Conservation (phyloP, 1,140 invertebrate genomes). For the Heliconius melpomene region DNA sequence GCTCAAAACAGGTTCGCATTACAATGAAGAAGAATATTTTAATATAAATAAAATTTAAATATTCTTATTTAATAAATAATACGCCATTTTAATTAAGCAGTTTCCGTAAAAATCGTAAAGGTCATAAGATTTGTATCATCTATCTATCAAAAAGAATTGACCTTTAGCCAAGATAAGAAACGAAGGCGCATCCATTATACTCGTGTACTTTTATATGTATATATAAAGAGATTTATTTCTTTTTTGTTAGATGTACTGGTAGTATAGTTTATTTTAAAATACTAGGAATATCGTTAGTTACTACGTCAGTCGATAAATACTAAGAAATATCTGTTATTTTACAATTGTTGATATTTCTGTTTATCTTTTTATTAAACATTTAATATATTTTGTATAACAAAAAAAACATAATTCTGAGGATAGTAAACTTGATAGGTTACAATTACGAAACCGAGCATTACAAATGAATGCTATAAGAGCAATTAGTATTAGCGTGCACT, state of each 20-base stretch:
- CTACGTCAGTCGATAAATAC: too few species aligned
- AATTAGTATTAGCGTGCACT: slow-evolving; percentile 36
- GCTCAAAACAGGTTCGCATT: neutral
- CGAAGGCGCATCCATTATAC: neutral
- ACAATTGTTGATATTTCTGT: too few species aligned
- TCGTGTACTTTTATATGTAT: too few species aligned
- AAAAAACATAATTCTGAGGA: neutral
- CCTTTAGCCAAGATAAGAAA: neutral
- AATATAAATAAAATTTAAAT: neutral
- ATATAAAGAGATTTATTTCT: too few species aligned
- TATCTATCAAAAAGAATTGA: neutral
- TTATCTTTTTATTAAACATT: too few species aligned
- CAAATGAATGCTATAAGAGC: slow-evolving; percentile 36
- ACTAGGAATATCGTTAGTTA: too few species aligned
- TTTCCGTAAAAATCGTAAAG: slow-evolving; percentile 2
- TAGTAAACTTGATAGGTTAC: neutral
- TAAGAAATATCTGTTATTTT: too few species aligned
- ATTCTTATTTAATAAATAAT: neutral
- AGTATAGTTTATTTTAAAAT: too few species aligned
- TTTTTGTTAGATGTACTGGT: too few species aligned
- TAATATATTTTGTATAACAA: neutral
- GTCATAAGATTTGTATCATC: neutral
- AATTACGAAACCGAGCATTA: slow-evolving; percentile 34
- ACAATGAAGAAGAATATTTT: slow-evolving; percentile 5
- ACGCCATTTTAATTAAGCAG: neutral